Evolutionary conservation across 2,113 vertebrate species (phyloP).

Genomic region (Neotoma lepida): DNA sequence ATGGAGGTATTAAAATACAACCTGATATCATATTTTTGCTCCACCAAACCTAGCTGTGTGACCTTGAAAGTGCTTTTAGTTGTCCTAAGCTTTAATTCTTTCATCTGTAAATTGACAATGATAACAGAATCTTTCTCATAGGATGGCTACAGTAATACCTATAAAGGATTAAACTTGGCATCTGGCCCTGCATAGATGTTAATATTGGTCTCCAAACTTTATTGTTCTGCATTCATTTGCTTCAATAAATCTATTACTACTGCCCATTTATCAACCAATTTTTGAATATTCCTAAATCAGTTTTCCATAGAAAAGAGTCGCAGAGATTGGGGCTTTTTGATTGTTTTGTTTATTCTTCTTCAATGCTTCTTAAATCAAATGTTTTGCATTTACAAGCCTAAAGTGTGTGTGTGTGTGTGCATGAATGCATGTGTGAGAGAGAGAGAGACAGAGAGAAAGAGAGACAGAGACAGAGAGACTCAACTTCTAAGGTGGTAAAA

Average conservation of each 20-base stretch:
- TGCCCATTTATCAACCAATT: background rate
- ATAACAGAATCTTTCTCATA: background rate
- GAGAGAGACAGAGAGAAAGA: background rate
- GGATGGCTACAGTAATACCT: background rate
- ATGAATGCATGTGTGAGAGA: background rate
- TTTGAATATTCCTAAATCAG: conserved; percentile 27
- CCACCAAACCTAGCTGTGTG: background rate
- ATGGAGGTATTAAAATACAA: background rate
- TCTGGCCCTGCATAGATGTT: conserved; percentile 37
- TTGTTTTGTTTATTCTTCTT: conserved; percentile 55
- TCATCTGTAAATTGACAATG: conserved; percentile 28
- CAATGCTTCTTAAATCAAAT: conserved; percentile 51
- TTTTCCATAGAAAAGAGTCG: conserved; percentile 54
- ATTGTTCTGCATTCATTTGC: conserved; percentile 21
- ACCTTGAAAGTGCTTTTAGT: conserved; percentile 23
- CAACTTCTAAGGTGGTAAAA: conserved; percentile 57
- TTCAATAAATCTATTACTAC: conserved; percentile 30
- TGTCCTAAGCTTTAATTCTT: conserved; percentile 3
- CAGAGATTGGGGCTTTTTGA: background rate
- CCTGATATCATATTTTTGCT: background rate
- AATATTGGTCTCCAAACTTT: conserved; percentile 17
- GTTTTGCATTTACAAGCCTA: conserved; percentile 54
- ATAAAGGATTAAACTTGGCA: conserved; percentile 29
- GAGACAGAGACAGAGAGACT: conserved; percentile 11
- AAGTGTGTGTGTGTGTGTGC: background rate